Conservation (phyloP, 2,797 vertebrate genomes). For the Lacerta viridis region DNA sequence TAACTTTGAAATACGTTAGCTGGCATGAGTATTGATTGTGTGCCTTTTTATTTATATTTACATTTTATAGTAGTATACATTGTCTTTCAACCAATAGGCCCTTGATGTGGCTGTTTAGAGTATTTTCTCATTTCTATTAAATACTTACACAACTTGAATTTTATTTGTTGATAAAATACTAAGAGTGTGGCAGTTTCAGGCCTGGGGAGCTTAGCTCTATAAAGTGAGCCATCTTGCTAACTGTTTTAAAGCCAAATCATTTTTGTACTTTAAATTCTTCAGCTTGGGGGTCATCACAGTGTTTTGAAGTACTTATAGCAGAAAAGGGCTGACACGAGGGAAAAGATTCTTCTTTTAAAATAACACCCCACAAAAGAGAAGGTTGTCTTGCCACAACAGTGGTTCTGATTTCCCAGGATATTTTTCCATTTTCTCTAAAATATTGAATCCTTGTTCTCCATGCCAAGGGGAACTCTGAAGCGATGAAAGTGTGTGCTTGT, state of each 20-base stretch:
- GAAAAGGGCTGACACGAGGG: constrained; percentile 4
- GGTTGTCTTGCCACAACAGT: neutral
- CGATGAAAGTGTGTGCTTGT: neutral
- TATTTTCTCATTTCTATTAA: no score
- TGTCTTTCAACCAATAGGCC: neutral
- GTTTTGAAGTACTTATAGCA: constrained; percentile 8
- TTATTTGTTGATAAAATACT: no score
- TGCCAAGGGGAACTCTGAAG: constrained; percentile 24
- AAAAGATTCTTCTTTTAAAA: constrained; percentile 37
- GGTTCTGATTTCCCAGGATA: constrained; percentile 50
- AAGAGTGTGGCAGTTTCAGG: neutral
- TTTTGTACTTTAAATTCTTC: neutral
- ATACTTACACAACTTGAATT: no score
- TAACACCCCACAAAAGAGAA: constrained; percentile 38
- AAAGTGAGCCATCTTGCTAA: neutral
- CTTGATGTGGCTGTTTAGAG: no score
- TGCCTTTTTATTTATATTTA: neutral
- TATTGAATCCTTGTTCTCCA: constrained; percentile 25
- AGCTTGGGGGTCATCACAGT: neutral
- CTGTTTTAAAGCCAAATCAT: neutral
- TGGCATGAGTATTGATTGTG: neutral
- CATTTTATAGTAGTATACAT: neutral
- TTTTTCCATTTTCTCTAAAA: constrained; percentile 54
- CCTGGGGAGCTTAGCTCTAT: neutral
- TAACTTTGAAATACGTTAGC: neutral